A percentile compares a stretch with the other conserved stretches of the same genome.
These are phyloP conservation scores for Lethocerus indicus DNA, from an alignment of 1,140 invertebrate genomes.

Conservation along the genomic window DNA sequence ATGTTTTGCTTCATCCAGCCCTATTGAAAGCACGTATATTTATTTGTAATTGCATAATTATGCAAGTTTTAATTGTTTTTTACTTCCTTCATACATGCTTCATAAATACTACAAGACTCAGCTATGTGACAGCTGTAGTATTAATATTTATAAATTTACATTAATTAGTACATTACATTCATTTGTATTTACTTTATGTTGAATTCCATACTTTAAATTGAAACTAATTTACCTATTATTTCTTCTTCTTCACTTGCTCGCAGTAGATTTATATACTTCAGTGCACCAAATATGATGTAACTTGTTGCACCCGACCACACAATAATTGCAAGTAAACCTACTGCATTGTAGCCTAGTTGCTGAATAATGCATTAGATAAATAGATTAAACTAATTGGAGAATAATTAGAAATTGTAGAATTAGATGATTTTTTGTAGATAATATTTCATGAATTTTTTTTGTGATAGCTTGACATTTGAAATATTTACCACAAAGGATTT, in stretches of 20 bases:
- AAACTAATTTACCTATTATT: constrained; percentile 24
- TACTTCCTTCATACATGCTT: neutral
- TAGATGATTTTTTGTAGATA: neutral
- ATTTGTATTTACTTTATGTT: neutral
- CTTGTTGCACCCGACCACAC: constrained; percentile 27
- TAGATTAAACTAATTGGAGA: neutral
- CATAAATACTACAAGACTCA: neutral
- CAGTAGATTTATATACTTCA: constrained; percentile 25
- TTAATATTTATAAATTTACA: neutral
- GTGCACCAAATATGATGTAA: constrained; percentile 27
- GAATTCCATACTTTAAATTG: neutral
- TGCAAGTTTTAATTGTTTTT: neutral
- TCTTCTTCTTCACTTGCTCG: constrained; percentile 29
- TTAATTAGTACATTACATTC: neutral
- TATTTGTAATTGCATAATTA: neutral
- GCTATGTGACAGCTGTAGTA: neutral
- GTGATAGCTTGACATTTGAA: neutral
- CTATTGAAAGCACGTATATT: constrained; percentile 17
- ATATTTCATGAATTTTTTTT: neutral
- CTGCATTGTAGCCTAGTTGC: constrained; percentile 29
- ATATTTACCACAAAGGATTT: constrained; percentile 1
- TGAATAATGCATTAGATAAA: constrained; percentile 14
- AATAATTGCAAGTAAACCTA: constrained; percentile 29
- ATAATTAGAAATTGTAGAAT: neutral
- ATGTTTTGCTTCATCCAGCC: constrained; percentile 32